Conservation (phyloP, 2,113 vertebrate species). For the Xenopus tropicalis region UCB_Xtro_10.0 CM004444.2:21181501-21182000, state of each 20-base stretch:
- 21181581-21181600: not conserved
- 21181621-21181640: not conserved
- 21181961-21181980: no score
- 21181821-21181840: not conserved
- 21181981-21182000: no score
- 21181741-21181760: not conserved
- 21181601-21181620: not conserved
- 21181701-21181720: not conserved
- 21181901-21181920: not conserved
- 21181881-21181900: not conserved
- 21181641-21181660: not conserved
- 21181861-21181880: no score
- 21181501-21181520: no score
- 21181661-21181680: not conserved
- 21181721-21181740: not conserved
- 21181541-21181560: not conserved
- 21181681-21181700: not conserved
- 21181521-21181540: not conserved
- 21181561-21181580: not conserved
- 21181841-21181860: not conserved
- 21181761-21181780: not conserved
- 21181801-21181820: not conserved
- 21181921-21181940: no score
- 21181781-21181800: not conserved
- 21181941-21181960: no score